phyloP scores from a whole-genome alignment of 1,140 invertebrate species.

The Diploscapter pachys region DNA sequence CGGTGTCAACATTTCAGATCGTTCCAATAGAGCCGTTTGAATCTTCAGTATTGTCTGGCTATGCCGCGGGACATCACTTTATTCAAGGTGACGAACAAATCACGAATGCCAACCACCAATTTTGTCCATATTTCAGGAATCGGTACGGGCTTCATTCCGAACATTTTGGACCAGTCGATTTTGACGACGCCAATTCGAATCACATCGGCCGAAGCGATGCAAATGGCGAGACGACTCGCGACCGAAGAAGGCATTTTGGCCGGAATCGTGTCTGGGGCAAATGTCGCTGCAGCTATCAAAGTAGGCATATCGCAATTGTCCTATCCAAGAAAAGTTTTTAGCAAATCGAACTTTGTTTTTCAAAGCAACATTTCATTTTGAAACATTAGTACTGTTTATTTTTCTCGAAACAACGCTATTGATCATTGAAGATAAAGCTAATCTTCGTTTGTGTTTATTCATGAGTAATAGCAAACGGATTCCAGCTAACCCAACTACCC shows the following conservation, averaged over 20 bases:
- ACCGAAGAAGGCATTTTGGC: constrained; percentile 39
- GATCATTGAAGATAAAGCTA: too few species aligned
- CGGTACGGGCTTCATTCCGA: constrained; percentile 37
- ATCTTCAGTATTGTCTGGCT: constrained; percentile 32
- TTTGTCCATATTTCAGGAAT: constrained; percentile 26
- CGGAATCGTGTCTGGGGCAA: constrained; percentile 40
- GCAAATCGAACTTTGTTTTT: too few species aligned
- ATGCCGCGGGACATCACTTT: constrained; percentile 23
- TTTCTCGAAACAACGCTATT: background rate
- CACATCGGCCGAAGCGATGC: constrained; percentile 33
- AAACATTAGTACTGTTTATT: background rate
- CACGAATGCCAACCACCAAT: background rate
- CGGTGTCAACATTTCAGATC: constrained; percentile 3
- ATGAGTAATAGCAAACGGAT: background rate
- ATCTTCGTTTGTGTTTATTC: too few species aligned
- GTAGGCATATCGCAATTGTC: background rate
- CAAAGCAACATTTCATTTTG: background rate
- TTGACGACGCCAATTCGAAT: constrained; percentile 26
- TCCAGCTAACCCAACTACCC: constrained; percentile 30
- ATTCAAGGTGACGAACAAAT: constrained; percentile 33
- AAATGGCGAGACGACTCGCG: constrained; percentile 36
- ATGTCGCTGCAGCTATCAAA: constrained; percentile 36
- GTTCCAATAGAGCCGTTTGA: constrained; percentile 33
- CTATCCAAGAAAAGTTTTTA: background rate
- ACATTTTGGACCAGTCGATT: constrained; percentile 16